Evolutionary conservation across 2,888 invertebrate species (phyloP).

Genomic region (Drosophila borealis): DNA sequence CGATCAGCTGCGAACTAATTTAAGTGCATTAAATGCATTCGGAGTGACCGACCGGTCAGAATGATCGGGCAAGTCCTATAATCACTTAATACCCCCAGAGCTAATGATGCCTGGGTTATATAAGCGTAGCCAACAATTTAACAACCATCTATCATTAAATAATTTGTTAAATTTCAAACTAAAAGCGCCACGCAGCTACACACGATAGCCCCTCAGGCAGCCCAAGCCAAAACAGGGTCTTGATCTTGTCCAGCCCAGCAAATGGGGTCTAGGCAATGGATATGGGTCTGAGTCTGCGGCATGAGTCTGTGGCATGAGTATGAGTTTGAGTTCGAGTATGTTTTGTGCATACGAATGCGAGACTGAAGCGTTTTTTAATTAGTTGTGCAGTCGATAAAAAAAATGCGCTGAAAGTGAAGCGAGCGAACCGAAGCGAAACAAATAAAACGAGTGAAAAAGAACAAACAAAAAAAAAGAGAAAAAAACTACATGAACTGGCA

Average conservation of each 20-base stretch:
- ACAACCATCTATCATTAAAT: slow-evolving; percentile 79
- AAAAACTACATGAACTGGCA: slow-evolving; percentile 31
- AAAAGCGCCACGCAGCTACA: slow-evolving; percentile 67
- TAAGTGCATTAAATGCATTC: slow-evolving; percentile 35
- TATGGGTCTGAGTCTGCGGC: neutral
- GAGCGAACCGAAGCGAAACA: slow-evolving; percentile 43
- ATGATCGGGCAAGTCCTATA: slow-evolving; percentile 48
- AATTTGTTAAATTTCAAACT: slow-evolving; percentile 76
- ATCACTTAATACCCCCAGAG: slow-evolving; percentile 67
- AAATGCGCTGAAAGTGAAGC: slow-evolving; percentile 70
- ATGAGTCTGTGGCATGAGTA: neutral
- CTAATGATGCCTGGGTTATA: slow-evolving; percentile 52
- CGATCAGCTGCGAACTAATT: slow-evolving; percentile 9
- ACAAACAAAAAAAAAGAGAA: neutral
- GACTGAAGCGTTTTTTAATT: slow-evolving; percentile 74
- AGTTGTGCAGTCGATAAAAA: slow-evolving; percentile 76
- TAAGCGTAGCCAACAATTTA: slow-evolving; percentile 68
- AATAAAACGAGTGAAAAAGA: slow-evolving; percentile 20
- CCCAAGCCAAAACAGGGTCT: slow-evolving; percentile 15
- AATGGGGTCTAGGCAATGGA: slow-evolving; percentile 4
- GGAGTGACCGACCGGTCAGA: neutral
- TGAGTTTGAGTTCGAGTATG: slow-evolving; percentile 10
- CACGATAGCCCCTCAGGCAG: slow-evolving; percentile 22
- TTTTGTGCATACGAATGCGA: slow-evolving; percentile 43
- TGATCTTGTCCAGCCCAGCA: slow-evolving; percentile 5